A percentile compares a stretch with the other conserved stretches of the same genome.
Evolutionary conservation across 2,888 invertebrate genomes (phyloP).

Genomic region (Meteorus cinctellus): DNA sequence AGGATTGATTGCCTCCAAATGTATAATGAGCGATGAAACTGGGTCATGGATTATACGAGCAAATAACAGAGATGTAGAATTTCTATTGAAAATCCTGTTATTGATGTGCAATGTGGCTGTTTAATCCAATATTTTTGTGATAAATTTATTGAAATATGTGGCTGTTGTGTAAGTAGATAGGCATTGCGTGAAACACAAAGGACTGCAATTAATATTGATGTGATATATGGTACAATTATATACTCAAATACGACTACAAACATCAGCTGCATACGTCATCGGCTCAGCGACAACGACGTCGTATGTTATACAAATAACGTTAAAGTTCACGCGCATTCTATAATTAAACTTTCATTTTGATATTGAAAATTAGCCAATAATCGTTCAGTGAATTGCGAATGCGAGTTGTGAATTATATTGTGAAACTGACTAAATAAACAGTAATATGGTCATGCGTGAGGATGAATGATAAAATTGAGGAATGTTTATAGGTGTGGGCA

Average conservation of each 20-base stretch:
- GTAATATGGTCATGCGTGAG: background rate
- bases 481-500: background rate
- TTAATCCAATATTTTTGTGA: background rate
- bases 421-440: background rate
- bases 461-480: background rate
- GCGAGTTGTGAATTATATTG: background rate
- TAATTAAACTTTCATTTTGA: background rate
- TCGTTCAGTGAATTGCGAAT: background rate
- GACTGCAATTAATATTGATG: background rate
- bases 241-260: background rate
- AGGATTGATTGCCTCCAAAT: background rate
- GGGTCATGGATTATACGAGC: constrained; percentile 1
- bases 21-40: background rate
- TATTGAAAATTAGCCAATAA: background rate
- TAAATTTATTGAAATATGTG: background rate
- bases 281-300: background rate
- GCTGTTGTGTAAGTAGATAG: background rate
- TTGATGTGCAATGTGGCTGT: no score
- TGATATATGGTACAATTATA: constrained; percentile 1
- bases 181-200: background rate
- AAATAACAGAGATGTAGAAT: background rate
- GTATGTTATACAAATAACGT: background rate
- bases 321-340: background rate
- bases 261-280: background rate
- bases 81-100: background rate